Evolutionary conservation across 2,888 invertebrate species (phyloP).

Genomic region (Eledone cirrhosa): DNA sequence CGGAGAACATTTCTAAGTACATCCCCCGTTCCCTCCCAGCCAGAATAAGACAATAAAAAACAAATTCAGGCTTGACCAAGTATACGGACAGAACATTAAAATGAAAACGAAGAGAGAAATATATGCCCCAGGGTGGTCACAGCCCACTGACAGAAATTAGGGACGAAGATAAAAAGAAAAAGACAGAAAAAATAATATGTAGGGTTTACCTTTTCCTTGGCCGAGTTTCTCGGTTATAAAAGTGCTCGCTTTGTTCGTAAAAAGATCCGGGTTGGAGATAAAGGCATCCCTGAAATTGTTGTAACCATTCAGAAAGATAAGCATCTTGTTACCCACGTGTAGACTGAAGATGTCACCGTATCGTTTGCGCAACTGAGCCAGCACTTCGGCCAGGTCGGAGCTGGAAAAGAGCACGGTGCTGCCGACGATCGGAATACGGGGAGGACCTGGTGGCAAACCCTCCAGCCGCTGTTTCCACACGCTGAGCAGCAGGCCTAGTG

Average conservation of each 20-base stretch:
- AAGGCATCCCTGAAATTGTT: constrained; percentile 29
- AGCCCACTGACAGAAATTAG: no score
- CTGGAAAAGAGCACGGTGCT: constrained; percentile 28
- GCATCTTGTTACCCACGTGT: constrained; percentile 27
- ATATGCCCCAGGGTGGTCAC: neutral
- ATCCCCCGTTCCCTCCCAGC: no score
- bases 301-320: constrained; percentile 34
- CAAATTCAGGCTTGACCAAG: neutral
- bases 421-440: constrained; percentile 29
- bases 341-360: constrained; percentile 35
- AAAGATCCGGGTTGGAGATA: constrained; percentile 29
- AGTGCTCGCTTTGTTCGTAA: constrained; percentile 30
- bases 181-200: neutral
- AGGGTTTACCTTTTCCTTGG: constrained; percentile 29
- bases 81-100: neutral
- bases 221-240: constrained; percentile 9
- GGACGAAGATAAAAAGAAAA: neutral
- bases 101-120: neutral
- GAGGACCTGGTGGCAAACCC: constrained; percentile 32
- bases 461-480: constrained; percentile 22
- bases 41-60: no score
- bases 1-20: no score
- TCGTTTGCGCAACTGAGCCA: constrained; percentile 24
- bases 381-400: constrained; percentile 15
- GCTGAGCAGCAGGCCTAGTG: neutral